Base-by-base conservation (phyloP, 2,797 vertebrate genomes). In the Hippocampus kuda region DNA sequence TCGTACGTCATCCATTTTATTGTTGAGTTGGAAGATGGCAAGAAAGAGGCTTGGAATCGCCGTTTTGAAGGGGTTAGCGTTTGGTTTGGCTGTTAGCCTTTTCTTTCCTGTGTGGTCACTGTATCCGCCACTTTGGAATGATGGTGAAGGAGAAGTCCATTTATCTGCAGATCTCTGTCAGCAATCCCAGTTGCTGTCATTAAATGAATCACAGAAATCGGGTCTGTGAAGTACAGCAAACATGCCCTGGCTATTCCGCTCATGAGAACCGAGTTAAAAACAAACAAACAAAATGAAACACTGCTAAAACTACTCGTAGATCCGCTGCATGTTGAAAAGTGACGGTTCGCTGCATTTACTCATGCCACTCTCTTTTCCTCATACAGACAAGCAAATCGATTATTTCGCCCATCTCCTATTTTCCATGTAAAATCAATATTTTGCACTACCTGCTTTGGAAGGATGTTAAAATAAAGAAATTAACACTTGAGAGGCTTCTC, bases 391-490 rank as follows among this genome's bases (percentile, higher is more conserved):
- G 48, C 53, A 12, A 54, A 54, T 54, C 53, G 2, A 54, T 54
- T 54, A 10, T 54, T 24, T n/a, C 10, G 2, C 49, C 20, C 20
- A 53, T 53, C 20, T 13, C 22, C 22, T 54, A 54, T 54, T 49
- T 49, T 49, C 6, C 16, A 65, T 46, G 26, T 24, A 24, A 65
- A 65, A 22, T 24, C 41, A 65, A 65, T 12, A 6, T 16, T 46
- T 22, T 42, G 60, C 8, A 22, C 10, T 68, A 69, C 72, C 56
- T 74, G 68, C 69, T 78, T 79, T 79, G 75, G 70, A 80, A 79
- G 69, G 82, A 84, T 60, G 67, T 46, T 66, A 34, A 11, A 48
- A 62, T 65, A 63, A 41, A 59, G 63, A 67, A 69, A 68, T 69
- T 46, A 70, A 79, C 72, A 69, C 57, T 61, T 75, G 64, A 79